phyloP scores from a whole-genome alignment of 2,797 vertebrate species.

The Lutjanus campechanus region DNA sequence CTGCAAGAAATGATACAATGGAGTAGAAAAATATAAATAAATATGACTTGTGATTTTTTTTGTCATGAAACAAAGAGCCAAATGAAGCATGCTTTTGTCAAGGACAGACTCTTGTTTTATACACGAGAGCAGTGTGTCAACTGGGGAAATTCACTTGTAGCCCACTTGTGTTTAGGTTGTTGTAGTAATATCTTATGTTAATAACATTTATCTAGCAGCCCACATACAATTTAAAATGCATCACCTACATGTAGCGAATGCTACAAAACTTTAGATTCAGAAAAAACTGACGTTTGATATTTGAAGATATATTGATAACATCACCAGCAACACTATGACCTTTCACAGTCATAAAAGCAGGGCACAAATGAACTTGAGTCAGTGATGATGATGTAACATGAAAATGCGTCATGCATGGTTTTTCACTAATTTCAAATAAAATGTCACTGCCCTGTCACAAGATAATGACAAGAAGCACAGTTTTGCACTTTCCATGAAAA shows the following conservation, averaged over 20 bases:
- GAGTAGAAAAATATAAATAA: conserved; percentile 62
- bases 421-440: conserved; percentile 12
- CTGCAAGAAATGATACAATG: conserved; percentile 82
- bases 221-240: conserved; percentile 16
- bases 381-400: conserved; percentile 21
- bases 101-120: conserved; percentile 6
- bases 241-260: neutral
- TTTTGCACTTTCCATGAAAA: conserved; percentile 14
- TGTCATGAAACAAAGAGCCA: conserved; percentile 32
- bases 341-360: conserved; percentile 18
- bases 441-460: conserved; percentile 1
- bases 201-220: conserved; percentile 10
- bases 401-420: conserved; percentile 29
- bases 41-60: conserved; percentile 44
- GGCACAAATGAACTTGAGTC: conserved; percentile 57
- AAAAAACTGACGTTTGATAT: neutral
- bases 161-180: conserved; percentile 40
- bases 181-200: neutral
- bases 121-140: conserved; percentile 18
- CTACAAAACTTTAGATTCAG: neutral
- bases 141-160: conserved; percentile 63
- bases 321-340: neutral
- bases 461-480: conserved; percentile 1
- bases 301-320: conserved; percentile 6
- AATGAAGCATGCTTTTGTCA: conserved; percentile 65